Evolutionary conservation across 2,888 invertebrate species (phyloP), one percentile per base, ranked within the genome.

Genomic region (Ormyrus labotus): DNA sequence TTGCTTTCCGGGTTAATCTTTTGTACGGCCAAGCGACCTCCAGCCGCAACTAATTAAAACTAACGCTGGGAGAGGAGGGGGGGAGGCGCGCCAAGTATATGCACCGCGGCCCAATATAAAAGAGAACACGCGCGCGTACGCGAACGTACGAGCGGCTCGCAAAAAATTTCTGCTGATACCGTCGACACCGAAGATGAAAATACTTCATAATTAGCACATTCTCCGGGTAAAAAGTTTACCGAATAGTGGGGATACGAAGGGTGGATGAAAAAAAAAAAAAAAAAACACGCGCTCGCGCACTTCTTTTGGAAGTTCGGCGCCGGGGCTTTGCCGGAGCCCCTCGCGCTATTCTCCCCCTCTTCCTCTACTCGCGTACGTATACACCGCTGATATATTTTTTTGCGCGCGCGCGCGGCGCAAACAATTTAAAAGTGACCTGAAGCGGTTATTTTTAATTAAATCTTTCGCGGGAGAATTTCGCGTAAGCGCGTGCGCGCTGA

Each of bases 131-230:
- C 19, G 19, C 19, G 19, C 19, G 19, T 19, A 19, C 19, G 2
- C 19, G 19, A 19, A 2, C 19, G 19, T 57, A 57, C 57, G 45
- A n/a, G 50, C 34, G 3, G 50, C 48, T 19, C 63, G 58, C n/a
- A 63, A 57, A 64, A 73, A 74, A 79, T 74, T 69, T 19, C 19
- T 6, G 64, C 79, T 63, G 69, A 69, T 79, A 74, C 45, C 61
- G 69, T 19, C 64, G 50, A 51, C 19, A 55, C 19, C 57, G 51
- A 50, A 8, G 45, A 64, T 57, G 64, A 79, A 61, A 74, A 74
- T 79, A 58, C 73, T 64, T 69, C 69, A 45, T 74, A 74, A 80
- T 80, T 80, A 70, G 68, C 67, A 67, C 48, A 19, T 75, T 76
- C 53, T 61, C 65, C 55, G 58, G 55, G 34, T 55, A 75, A 64